These are phyloP conservation scores for Melinaea menophilus DNA, from an alignment of 2,888 invertebrate species.

Conservation along the genomic window DNA sequence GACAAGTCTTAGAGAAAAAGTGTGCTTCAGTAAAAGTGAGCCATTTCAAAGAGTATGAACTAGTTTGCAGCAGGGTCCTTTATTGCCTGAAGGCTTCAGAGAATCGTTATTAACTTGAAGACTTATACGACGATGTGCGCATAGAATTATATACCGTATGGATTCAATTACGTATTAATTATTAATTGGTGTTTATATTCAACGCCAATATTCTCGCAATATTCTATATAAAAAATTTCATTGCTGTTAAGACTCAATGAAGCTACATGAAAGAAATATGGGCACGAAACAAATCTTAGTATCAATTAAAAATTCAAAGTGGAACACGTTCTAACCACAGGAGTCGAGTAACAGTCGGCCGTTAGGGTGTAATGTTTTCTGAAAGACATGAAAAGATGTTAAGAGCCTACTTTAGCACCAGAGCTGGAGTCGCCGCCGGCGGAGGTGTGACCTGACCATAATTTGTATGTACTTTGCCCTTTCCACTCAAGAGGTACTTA, in stretches of 20 bases:
- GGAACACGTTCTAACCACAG: conserved; percentile 8
- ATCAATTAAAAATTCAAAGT: conserved; percentile 12
- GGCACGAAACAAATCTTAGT: not conserved
- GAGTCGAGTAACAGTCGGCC: conserved; percentile 22
- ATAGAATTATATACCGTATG: no score
- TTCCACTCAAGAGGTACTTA: conserved; percentile 8
- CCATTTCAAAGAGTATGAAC: no score
- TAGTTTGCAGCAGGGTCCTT: no score
- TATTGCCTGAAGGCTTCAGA: no score
- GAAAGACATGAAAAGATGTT: conserved; percentile 36
- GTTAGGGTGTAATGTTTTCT: conserved; percentile 31
- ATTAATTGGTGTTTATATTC: no score
- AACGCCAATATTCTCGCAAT: no score
- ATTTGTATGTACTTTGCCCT: conserved; percentile 13
- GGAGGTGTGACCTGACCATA: conserved; percentile 26
- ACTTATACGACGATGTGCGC: no score
- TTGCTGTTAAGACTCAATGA: not conserved
- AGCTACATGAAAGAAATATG: not conserved
- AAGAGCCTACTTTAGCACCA: conserved; percentile 29
- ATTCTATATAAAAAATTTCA: no score
- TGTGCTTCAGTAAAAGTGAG: no score
- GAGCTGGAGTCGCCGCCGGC: conserved; percentile 18
- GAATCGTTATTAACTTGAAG: no score
- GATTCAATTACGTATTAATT: no score
- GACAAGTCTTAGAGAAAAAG: no score